Base-by-base conservation (phyloP, 1,140 invertebrate species). In the Cotesia vestalis region DNA sequence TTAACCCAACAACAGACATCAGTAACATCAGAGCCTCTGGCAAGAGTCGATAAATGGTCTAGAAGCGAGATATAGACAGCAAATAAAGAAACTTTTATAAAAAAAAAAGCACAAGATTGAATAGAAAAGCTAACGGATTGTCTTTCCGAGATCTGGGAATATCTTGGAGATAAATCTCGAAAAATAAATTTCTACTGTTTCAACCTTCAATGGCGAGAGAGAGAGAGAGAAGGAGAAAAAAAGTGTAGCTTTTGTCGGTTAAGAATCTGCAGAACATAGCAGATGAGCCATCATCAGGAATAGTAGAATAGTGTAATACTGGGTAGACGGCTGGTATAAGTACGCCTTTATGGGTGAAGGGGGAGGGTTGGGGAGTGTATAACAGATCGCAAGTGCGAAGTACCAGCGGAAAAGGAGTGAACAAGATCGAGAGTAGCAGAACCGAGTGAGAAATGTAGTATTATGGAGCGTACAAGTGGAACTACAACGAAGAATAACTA, bases 31-130 rank as follows among this genome's bases (percentile, higher is more conserved):
- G 8, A 46, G 17, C 57, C 57, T 17, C 57, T 59, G 57, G 27
- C 57, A 59, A 59, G 57, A 55, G 57, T 64, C 69, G 69, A 71
- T 71, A 71, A 71, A 71, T 61, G 69, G 69, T 71, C 69, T 63
- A 34, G n/a, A 63, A 40, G 61, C 35, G 14, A 63, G 60, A 62
- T 27, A 63, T 17, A 63, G 61, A 11, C 17, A 38, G 60, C 11
- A 62, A 36, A 34, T 12, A 46, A 52, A 34, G 40, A 57, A n/a
- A 59, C 12, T 8, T 60, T 14, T 4, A 38, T 11, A 38, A 38
- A 52, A 27, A 35, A 35, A 9, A 69, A n/a, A 46, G 35, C 59
- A 71, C 12, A 6, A 52, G 9, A 53, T 34, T 62, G 60, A 61
- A 38, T 52, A 57, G 38, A 20, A 61, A 40, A 69, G 27, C 57